These are phyloP conservation scores for Cataglyphis hispanica DNA, from an alignment of 1,140 invertebrate genomes.

Conservation along the genomic window DNA sequence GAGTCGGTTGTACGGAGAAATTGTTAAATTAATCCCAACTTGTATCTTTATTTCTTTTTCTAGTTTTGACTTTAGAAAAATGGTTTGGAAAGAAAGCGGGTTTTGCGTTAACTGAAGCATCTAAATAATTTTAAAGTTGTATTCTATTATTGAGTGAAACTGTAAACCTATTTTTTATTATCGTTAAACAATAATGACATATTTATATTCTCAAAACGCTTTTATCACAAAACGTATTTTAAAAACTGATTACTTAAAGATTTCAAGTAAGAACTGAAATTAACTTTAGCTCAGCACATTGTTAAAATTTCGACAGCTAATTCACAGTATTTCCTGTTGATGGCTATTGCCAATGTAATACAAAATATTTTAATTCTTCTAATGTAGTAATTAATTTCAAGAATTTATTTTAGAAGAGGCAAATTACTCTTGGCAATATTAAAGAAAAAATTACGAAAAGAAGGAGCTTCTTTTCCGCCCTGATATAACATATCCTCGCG, in stretches of 20 bases:
- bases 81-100: not conserved
- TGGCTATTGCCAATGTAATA: not conserved
- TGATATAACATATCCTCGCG: not conserved
- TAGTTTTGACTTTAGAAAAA: not conserved
- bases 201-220: not conserved
- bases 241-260: not conserved
- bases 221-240: not conserved
- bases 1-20: not conserved
- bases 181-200: not conserved
- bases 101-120: not conserved
- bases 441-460: not conserved
- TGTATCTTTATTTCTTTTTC: not conserved
- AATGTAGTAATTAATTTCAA: not conserved
- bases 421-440: not conserved
- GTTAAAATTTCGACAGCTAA: not conserved
- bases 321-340: not conserved
- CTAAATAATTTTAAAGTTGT: constrained; percentile 1
- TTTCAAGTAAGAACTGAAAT: not conserved
- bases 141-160: not conserved
- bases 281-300: constrained; percentile 2
- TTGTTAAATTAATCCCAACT: not conserved
- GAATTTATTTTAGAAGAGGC: not conserved
- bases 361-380: not conserved
- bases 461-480: not conserved
- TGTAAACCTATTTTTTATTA: not conserved